These are phyloP conservation scores for Camponotus vicinus DNA, from an alignment of 1,140 invertebrate species.

Conservation along the genomic window DNA sequence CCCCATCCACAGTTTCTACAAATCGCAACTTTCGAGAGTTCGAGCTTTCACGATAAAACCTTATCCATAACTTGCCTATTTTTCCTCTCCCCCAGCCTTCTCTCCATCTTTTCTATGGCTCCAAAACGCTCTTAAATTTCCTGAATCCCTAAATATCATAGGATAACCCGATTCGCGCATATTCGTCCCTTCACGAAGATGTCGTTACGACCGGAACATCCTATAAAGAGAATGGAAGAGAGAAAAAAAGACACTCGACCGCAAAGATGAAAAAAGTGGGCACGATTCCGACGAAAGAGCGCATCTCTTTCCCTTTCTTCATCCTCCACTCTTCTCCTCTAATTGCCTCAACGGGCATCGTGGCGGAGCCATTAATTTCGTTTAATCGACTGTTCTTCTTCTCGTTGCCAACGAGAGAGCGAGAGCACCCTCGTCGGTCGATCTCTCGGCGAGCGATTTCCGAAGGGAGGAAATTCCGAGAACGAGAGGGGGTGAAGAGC, in stretches of 20 bases:
- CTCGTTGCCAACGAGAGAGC: conserved; percentile 4
- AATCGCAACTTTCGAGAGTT: conserved; percentile 29
- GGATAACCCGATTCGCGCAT: neutral
- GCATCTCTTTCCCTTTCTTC: neutral
- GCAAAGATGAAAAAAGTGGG: conserved; percentile 29
- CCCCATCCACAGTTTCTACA: conserved; percentile 1
- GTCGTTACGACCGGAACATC: conserved; percentile 9
- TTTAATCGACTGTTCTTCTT: conserved; percentile 64
- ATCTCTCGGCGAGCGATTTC: neutral
- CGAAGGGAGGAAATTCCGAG: conserved; percentile 7
- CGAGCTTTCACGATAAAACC: conserved; percentile 12
- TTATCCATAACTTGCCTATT: conserved; percentile 25
- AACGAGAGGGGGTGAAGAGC: neutral
- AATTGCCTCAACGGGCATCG: conserved; percentile 54
- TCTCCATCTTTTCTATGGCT: neutral
- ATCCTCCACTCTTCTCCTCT: neutral
- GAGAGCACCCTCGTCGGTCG: neutral
- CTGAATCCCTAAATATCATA: conserved; percentile 19
- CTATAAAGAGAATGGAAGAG: neutral
- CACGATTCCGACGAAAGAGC: conserved; percentile 11
- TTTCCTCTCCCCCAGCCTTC: neutral
- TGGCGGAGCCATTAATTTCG: conserved; percentile 65
- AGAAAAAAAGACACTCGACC: neutral
- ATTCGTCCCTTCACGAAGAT: conserved; percentile 31
- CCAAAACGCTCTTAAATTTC: conserved; percentile 40